Evolutionary conservation across 2,888 invertebrate species (phyloP).

Genomic region (Pedicia rivosa): DNA sequence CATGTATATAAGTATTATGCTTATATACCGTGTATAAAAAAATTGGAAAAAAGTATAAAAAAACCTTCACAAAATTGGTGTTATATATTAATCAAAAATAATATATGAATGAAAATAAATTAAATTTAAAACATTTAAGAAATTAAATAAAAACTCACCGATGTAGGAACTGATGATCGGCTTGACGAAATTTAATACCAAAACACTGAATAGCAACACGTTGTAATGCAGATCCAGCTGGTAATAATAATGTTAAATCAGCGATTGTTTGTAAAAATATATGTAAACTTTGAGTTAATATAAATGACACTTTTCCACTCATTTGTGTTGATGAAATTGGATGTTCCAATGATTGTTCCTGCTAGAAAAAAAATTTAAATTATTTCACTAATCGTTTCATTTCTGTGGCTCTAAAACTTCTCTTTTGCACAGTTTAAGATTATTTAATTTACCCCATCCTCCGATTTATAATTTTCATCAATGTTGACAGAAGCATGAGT

Average conservation of each 20-base stretch:
- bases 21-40: background rate
- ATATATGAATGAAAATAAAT: too few species aligned
- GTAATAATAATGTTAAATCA: constrained; percentile 76
- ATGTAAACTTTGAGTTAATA: constrained; percentile 63
- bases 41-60: too few species aligned
- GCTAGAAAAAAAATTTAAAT: constrained; percentile 10
- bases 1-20: background rate
- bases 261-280: constrained; percentile 79
- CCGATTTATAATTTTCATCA: constrained; percentile 30
- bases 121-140: too few species aligned
- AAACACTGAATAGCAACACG: constrained; percentile 89
- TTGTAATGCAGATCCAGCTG: constrained; percentile 73
- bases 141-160: too few species aligned
- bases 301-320: constrained; percentile 51
- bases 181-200: constrained; percentile 75
- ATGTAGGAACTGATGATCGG: constrained; percentile 85
- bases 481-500: constrained; percentile 35
- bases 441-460: constrained; percentile 23
- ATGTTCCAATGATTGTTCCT: constrained; percentile 45
- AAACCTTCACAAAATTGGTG: too few species aligned
- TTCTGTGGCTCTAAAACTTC: constrained; percentile 12
- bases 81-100: too few species aligned
- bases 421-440: constrained; percentile 21
- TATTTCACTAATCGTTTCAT: constrained; percentile 3
- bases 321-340: constrained; percentile 64